Percentiles rank a stretch among this genome's conserved stretches.
Evolutionary conservation across 2,888 invertebrate species (phyloP).

Genomic region (Listrodromus nycthemerus): DNA sequence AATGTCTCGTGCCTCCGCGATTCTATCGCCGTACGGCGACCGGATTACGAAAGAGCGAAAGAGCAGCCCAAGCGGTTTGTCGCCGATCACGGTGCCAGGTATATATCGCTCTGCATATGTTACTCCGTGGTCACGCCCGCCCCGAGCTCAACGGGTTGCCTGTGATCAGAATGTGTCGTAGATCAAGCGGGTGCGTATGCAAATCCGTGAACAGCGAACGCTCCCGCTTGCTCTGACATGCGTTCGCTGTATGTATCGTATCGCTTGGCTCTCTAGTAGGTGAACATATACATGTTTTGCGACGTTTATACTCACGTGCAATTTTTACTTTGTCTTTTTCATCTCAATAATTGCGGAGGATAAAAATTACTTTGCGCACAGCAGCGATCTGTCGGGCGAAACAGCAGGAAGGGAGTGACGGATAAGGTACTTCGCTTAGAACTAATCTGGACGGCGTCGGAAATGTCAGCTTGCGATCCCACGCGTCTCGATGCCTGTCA

Average conservation of each 20-base stretch:
- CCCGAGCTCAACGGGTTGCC: constrained; percentile 53
- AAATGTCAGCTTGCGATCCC: not conserved
- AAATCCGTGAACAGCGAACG: constrained; percentile 25
- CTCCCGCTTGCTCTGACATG: not conserved
- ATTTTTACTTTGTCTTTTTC: not conserved
- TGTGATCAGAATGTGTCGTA: constrained; percentile 63
- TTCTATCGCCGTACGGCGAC: constrained; percentile 17
- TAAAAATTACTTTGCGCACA: constrained; percentile 23
- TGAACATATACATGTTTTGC: not conserved
- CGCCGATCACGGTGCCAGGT: constrained; percentile 37
- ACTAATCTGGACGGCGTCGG: not conserved
- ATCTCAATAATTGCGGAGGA: not conserved
- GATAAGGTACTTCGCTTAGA: not conserved
- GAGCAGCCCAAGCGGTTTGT: constrained; percentile 41
- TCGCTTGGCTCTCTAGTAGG: not conserved
- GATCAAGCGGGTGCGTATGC: constrained; percentile 59
- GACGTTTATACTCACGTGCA: not conserved
- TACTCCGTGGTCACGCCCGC: constrained; percentile 27
- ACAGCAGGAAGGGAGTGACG: not conserved
- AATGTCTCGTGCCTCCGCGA: constrained; percentile 50
- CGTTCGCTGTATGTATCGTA: not conserved
- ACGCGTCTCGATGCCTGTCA: not conserved
- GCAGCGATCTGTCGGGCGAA: not conserved
- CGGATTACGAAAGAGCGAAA: constrained; percentile 60
- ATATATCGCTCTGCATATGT: constrained; percentile 39